A percentile compares a stretch with the other conserved stretches of the same genome.
phyloP scores from a whole-genome alignment of 2,113 vertebrate genomes.

The Lonchura striata region DNA sequence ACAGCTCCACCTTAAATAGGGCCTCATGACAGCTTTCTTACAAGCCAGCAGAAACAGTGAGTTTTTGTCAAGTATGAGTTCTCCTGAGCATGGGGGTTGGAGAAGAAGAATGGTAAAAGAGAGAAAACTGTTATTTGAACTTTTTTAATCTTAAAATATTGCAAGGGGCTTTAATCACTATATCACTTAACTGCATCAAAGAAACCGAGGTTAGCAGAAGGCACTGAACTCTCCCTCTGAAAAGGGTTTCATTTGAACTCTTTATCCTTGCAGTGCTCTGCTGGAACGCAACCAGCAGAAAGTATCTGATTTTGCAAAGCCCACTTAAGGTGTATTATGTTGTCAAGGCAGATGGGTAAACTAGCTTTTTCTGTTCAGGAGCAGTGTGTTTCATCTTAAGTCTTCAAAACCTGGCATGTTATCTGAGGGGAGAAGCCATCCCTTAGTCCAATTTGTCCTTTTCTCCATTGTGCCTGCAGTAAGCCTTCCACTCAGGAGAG shows the following conservation, averaged over 20 bases:
- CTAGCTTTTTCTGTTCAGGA: neutral
- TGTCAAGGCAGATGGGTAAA: neutral
- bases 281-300: neutral
- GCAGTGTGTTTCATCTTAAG: neutral
- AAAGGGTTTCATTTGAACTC: neutral
- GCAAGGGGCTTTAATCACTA: neutral
- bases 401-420: neutral
- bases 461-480: neutral
- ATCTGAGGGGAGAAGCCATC: neutral
- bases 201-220: neutral
- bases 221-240: neutral
- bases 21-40: neutral
- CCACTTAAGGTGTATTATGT: neutral
- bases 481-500: neutral
- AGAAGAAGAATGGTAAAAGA: neutral
- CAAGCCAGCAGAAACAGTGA: neutral
- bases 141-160: neutral
- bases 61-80: neutral
- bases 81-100: neutral
- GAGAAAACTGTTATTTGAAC: neutral
- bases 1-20: neutral
- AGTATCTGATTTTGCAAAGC: neutral
- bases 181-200: slow-evolving; percentile 5
- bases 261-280: neutral
- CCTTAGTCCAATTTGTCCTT: neutral